Percentiles rank a stretch among this genome's conserved stretches.
Conservation (phyloP, 37 sponge, comb jelly and placozoan species). For the Halisarca cf. caerulea region DNA sequence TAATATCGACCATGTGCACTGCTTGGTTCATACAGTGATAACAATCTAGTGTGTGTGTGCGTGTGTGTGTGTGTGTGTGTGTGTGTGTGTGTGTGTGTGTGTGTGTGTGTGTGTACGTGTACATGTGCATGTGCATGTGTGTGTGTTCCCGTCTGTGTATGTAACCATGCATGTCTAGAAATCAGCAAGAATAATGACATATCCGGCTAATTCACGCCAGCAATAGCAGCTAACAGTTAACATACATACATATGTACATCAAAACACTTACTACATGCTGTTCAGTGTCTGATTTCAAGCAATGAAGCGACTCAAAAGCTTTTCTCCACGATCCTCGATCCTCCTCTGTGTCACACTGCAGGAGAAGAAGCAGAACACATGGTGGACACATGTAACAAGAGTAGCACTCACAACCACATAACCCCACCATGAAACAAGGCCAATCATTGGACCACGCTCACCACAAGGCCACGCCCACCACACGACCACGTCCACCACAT, state of each 20-base stretch:
- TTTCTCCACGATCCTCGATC: background rate
- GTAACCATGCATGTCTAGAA: background rate
- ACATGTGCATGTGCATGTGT: background rate
- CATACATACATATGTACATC: too few species aligned
- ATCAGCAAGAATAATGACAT: too few species aligned
- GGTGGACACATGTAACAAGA: background rate
- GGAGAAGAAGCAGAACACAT: background rate
- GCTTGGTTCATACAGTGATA: too few species aligned
- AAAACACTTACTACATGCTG: too few species aligned
- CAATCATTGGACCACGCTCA: too few species aligned
- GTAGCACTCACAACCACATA: too few species aligned
- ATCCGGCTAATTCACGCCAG: too few species aligned
- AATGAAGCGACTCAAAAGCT: background rate
- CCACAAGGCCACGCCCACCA: too few species aligned
- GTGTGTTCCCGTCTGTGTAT: background rate
- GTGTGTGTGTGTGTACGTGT: conserved; percentile 3
- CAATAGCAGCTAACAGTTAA: too few species aligned
- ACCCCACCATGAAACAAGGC: too few species aligned
- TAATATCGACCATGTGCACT: too few species aligned
- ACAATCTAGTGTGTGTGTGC: background rate
- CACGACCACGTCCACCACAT: too few species aligned
- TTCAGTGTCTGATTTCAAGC: background rate
- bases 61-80: conserved; percentile 17
- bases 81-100: conserved; percentile 17
- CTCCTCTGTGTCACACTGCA: conserved; percentile 16